phyloP scores from a whole-genome alignment of 1,140 invertebrate genomes.

The Prorops nasuta region DNA sequence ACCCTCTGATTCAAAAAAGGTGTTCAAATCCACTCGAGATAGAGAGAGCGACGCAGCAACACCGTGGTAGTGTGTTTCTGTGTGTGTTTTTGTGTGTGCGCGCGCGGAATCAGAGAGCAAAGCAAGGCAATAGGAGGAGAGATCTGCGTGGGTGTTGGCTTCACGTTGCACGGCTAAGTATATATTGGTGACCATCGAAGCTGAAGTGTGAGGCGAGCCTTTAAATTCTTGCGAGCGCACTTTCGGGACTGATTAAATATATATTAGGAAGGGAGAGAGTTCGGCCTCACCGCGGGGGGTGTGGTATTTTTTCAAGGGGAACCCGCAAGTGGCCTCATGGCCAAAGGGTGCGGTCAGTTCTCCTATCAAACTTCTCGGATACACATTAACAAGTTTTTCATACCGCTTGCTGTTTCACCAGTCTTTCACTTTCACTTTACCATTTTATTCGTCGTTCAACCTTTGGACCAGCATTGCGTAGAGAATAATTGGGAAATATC shows the following conservation, averaged over 20 bases:
- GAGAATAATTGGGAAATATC: no score
- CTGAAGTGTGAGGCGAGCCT: constrained; percentile 27
- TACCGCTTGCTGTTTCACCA: no score
- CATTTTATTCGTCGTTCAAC: no score
- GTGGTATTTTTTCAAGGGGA: constrained; percentile 49
- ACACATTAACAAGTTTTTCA: no score
- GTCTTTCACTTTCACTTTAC: no score
- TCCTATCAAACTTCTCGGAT: no score
- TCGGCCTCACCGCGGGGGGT: constrained; percentile 43
- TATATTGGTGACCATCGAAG: constrained; percentile 29
- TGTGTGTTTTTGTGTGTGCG: no score
- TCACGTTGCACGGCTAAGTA: constrained; percentile 41
- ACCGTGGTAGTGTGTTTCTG: no score
- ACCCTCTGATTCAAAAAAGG: constrained; percentile 56
- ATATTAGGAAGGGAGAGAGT: constrained; percentile 42
- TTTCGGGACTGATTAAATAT: constrained; percentile 52
- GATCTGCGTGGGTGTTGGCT: constrained; percentile 46
- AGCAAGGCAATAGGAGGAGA: constrained; percentile 25
- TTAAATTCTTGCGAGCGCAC: constrained; percentile 29
- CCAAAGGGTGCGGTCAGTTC: constrained; percentile 44
- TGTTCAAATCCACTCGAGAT: constrained; percentile 50
- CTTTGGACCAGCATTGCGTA: no score
- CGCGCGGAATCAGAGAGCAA: constrained; percentile 23
- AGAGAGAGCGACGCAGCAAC: constrained; percentile 31
- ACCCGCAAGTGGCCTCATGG: constrained; percentile 24